Conservation (phyloP, 1,140 invertebrate genomes). For the Stratiolaelaps scimitus region DNA sequence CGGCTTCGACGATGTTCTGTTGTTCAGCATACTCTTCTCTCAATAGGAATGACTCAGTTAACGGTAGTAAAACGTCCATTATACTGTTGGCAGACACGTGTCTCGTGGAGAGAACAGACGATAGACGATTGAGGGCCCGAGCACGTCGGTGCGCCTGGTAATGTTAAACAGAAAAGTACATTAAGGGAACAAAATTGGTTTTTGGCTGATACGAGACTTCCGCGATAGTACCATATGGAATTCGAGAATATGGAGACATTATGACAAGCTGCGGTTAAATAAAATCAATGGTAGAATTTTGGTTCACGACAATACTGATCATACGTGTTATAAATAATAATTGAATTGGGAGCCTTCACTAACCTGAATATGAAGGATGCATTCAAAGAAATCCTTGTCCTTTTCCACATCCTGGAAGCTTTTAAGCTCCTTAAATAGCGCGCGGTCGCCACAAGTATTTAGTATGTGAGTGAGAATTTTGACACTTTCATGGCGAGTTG, state of each 20-base stretch:
- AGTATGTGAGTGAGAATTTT: conserved; percentile 57
- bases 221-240: too few relatives aligned
- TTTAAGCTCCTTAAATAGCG: conserved; percentile 57
- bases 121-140: conserved; percentile 54
- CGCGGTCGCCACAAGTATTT: conserved; percentile 36
- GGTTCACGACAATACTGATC: too few relatives aligned
- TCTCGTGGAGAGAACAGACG: conserved; percentile 45
- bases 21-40: conserved; percentile 57
- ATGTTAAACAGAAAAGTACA: conserved; percentile 32
- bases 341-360: not conserved
- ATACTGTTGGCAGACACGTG: conserved; percentile 52
- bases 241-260: too few relatives aligned
- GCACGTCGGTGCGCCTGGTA: conserved; percentile 67
- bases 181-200: too few relatives aligned
- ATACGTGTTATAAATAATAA: too few relatives aligned
- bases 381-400: conserved; percentile 88
- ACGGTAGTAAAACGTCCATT: conserved; percentile 71
- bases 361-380: conserved; percentile 60
- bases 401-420: conserved; percentile 58
- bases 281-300: too few relatives aligned
- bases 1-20: conserved; percentile 69
- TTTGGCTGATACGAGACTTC: too few relatives aligned
- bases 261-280: too few relatives aligned
- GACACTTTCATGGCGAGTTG: conserved; percentile 58
- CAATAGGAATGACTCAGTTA: conserved; percentile 64